phyloP scores from a whole-genome alignment of 1,140 invertebrate genomes.

The Apis florea region DNA sequence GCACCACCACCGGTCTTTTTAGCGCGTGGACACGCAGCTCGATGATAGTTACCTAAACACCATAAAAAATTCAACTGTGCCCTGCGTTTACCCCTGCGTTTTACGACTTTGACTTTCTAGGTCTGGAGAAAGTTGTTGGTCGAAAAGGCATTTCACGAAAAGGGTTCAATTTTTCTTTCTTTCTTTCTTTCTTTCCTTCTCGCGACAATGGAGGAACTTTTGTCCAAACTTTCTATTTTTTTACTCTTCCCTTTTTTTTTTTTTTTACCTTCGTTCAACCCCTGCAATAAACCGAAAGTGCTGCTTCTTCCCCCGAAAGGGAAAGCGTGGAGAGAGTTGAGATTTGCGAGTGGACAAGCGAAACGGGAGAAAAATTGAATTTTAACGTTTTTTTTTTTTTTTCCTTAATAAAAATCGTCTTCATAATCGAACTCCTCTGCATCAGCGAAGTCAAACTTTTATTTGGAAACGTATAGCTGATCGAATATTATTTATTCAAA shows the following conservation, averaged over 20 bases:
- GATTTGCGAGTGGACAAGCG: constrained; percentile 66
- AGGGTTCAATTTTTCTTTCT: constrained; percentile 68
- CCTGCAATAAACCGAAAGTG: constrained; percentile 73
- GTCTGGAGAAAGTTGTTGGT: constrained; percentile 75
- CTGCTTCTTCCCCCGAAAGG: constrained; percentile 62
- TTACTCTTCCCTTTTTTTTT: constrained; percentile 50
- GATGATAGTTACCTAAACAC: constrained; percentile 73
- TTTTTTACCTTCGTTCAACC: constrained; percentile 66
- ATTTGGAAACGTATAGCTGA: constrained; percentile 16
- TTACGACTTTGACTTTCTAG: constrained; percentile 70
- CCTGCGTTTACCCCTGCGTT: constrained; percentile 51
- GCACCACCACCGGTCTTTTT: constrained; percentile 48
- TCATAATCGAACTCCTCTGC: constrained; percentile 17
- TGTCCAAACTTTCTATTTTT: constrained; percentile 72
- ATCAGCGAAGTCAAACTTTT: constrained; percentile 1
- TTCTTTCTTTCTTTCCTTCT: constrained; percentile 4
- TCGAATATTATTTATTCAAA: constrained; percentile 5
- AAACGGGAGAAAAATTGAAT: not conserved
- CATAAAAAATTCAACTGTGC: constrained; percentile 73
- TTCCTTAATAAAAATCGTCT: constrained; percentile 9
- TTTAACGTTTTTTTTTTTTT: constrained; percentile 10
- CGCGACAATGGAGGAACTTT: constrained; percentile 46
- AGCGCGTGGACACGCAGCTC: constrained; percentile 28
- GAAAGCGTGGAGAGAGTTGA: constrained; percentile 74
- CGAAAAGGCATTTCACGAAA: constrained; percentile 57